A percentile compares a stretch with the other conserved stretches of the same genome.
Evolutionary conservation across 2,888 invertebrate species (phyloP).

Genomic region (Ennomos quercinarius): DNA sequence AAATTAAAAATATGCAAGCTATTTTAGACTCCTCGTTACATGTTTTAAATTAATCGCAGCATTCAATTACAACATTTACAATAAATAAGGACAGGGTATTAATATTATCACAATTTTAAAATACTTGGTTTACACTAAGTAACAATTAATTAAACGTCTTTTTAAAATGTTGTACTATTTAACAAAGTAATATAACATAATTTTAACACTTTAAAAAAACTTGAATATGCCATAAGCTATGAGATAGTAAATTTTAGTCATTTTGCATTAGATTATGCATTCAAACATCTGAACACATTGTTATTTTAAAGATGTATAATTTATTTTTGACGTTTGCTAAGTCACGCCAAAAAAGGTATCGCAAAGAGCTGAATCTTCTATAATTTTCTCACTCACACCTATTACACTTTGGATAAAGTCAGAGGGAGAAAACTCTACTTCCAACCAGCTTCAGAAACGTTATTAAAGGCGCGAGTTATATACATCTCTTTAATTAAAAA

Average conservation of each 20-base stretch:
- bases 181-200: slow-evolving; percentile 4
- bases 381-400: no score
- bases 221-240: slow-evolving; percentile 17
- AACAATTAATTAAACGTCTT: slow-evolving; percentile 24
- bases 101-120: slow-evolving; percentile 45
- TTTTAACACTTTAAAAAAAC: slow-evolving; percentile 9
- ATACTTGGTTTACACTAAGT: slow-evolving; percentile 26
- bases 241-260: slow-evolving; percentile 7
- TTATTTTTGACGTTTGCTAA: background rate
- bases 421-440: no score
- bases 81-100: slow-evolving; percentile 35
- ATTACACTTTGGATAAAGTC: no score
- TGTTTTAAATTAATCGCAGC: slow-evolving; percentile 36
- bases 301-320: slow-evolving; percentile 11
- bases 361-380: no score
- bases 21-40: slow-evolving; percentile 52
- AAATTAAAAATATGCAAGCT: slow-evolving; percentile 58
- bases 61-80: slow-evolving; percentile 28
- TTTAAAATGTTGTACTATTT: slow-evolving; percentile 17
- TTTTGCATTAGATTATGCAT: slow-evolving; percentile 11
- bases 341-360: no score
- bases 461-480: no score
- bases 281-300: slow-evolving; percentile 20
- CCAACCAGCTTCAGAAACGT: no score
- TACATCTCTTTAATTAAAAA: no score